These are phyloP conservation scores for Hydrocynus forskahlii DNA, from an alignment of 2,797 vertebrate genomes.

Conservation along the genomic window DNA sequence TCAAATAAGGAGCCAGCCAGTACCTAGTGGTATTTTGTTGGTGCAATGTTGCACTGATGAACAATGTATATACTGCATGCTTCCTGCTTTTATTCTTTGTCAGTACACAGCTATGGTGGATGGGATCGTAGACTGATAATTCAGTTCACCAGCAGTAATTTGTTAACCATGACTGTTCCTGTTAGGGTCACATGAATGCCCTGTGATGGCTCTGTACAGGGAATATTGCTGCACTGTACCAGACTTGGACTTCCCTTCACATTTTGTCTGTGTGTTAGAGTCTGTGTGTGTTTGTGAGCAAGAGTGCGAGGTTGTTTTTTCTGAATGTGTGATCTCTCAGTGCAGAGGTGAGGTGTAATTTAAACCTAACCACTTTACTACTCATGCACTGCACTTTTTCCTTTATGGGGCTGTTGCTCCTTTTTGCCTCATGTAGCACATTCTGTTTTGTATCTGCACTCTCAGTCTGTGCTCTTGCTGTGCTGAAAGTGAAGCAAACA, in stretches of 20 bases:
- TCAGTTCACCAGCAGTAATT: slow-evolving; percentile 24
- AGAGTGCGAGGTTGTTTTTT: not conserved
- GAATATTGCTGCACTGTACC: slow-evolving; percentile 26
- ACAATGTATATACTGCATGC: not conserved
- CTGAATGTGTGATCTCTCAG: slow-evolving; percentile 8
- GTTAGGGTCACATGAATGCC: slow-evolving; percentile 47
- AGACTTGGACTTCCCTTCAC: not conserved
- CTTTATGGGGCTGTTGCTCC: not conserved
- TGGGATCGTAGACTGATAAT: not conserved
- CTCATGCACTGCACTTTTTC: not conserved
- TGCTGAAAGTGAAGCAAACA: not conserved
- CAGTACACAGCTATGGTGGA: not conserved
- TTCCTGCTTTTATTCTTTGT: not conserved
- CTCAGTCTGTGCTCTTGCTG: not conserved
- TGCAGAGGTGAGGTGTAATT: not conserved
- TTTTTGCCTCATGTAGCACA: not conserved
- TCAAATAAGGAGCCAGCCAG: too few relatives aligned
- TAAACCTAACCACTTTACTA: not conserved
- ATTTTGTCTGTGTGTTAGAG: not conserved
- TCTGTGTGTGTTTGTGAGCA: not conserved
- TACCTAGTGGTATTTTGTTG: not conserved
- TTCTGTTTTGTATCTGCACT: not conserved
- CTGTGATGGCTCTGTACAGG: slow-evolving; percentile 32
- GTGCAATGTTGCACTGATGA: not conserved
- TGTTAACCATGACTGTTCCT: slow-evolving; percentile 40